Percentiles rank a stretch among this genome's conserved stretches.
phyloP scores from a whole-genome alignment of 92 coral and sea anemone species.

The Desmophyllum pertusum region DNA sequence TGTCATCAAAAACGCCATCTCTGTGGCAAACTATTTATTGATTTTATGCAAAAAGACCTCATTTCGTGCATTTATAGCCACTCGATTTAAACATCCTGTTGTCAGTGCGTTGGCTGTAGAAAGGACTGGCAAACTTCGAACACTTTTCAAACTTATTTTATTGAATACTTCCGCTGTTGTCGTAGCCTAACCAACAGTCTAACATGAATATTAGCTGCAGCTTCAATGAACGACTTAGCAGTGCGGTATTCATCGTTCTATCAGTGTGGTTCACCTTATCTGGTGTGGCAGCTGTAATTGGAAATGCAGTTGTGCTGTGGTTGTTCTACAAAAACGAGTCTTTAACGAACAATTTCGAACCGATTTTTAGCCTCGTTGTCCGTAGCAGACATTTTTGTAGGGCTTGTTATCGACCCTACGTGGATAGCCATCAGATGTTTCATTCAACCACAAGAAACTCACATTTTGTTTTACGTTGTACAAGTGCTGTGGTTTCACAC shows the following conservation, averaged over 20 bases:
- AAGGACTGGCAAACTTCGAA: too few relatives aligned
- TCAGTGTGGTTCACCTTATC: not conserved
- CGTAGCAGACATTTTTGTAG: conserved; percentile 30
- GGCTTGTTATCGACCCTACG: conserved; percentile 29
- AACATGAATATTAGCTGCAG: not conserved
- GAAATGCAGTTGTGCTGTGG: conserved; percentile 20
- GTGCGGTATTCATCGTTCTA: not conserved
- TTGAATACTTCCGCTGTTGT: too few relatives aligned
- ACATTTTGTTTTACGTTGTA: not conserved
- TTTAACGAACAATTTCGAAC: conserved; percentile 11
- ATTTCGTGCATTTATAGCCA: too few relatives aligned
- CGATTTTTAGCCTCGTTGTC: conserved; percentile 9
- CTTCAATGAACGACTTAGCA: not conserved
- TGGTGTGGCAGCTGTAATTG: conserved; percentile 13
- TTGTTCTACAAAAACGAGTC: conserved; percentile 7
- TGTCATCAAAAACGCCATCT: too few relatives aligned
- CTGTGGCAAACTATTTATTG: too few relatives aligned
- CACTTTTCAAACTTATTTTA: too few relatives aligned
- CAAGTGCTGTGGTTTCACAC: conserved; percentile 14
- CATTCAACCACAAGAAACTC: not conserved
- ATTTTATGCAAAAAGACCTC: too few relatives aligned
- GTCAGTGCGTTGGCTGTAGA: too few relatives aligned
- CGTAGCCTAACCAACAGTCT: not conserved
- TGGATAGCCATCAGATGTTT: conserved; percentile 22
- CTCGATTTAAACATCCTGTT: too few relatives aligned